Evolutionary conservation across 2,888 invertebrate species (phyloP).

Genomic region (Plutella xylostella): DNA sequence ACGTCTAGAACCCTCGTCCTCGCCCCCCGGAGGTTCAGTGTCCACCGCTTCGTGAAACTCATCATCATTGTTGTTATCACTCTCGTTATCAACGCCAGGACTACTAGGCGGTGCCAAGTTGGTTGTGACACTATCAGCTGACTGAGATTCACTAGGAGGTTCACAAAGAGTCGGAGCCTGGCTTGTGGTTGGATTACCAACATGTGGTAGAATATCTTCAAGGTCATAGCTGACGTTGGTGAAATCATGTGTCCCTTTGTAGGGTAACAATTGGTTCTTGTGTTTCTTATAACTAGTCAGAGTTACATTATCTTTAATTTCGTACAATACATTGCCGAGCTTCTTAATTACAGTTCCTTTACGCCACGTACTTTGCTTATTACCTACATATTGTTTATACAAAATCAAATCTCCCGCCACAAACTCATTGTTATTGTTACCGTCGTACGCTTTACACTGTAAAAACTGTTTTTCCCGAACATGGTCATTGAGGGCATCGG

Average conservation of each 20-base stretch:
- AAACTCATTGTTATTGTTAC: neutral
- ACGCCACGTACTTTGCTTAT: neutral
- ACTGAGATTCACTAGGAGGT: too few species aligned
- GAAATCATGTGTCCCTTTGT: too few species aligned
- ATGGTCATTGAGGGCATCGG: neutral
- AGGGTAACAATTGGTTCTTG: neutral
- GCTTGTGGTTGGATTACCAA: too few species aligned
- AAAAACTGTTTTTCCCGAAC: neutral
- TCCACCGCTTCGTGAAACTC: neutral
- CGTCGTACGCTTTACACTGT: neutral
- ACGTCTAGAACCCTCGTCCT: too few species aligned
- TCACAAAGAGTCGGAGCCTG: too few species aligned
- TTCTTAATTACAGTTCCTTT: neutral
- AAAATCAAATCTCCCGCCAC: neutral
- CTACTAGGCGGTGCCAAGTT: neutral
- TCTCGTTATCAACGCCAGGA: neutral
- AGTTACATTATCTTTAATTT: neutral
- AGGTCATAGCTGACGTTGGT: too few species aligned
- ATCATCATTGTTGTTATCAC: neutral
- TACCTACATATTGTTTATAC: neutral
- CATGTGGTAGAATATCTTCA: too few species aligned
- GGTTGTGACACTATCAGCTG: neutral
- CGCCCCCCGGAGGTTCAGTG: neutral
- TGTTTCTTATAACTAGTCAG: neutral
- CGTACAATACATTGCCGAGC: neutral